Percentiles rank a stretch among this genome's conserved stretches.
These are phyloP conservation scores for Sinopyrophorus schimmeli DNA, from an alignment of 2,888 invertebrate species.

Conservation along the genomic window DNA sequence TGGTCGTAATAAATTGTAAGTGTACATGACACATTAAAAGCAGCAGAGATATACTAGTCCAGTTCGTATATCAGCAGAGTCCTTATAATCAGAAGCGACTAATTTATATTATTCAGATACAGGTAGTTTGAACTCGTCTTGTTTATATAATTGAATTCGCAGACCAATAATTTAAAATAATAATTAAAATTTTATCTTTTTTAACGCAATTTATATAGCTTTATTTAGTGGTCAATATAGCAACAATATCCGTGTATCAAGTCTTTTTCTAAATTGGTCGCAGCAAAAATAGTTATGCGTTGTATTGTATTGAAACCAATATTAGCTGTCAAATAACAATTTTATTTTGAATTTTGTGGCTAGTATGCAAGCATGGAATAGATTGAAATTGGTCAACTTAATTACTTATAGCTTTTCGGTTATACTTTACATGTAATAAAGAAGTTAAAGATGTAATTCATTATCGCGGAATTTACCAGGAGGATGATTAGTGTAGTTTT, in stretches of 20 bases:
- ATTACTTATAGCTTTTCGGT: constrained; percentile 36
- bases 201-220: too few relatives aligned
- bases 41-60: constrained; percentile 44
- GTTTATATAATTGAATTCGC: too few relatives aligned
- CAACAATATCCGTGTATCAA: too few relatives aligned
- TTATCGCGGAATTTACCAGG: too few relatives aligned
- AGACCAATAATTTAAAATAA: too few relatives aligned
- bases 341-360: constrained; percentile 32
- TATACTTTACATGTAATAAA: constrained; percentile 20
- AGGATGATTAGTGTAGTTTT: too few relatives aligned
- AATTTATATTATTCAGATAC: constrained; percentile 44
- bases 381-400: constrained; percentile 37
- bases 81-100: constrained; percentile 46
- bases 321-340: constrained; percentile 32
- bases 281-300: too few relatives aligned
- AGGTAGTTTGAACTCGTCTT: constrained; percentile 17
- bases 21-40: constrained; percentile 51
- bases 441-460: too few relatives aligned
- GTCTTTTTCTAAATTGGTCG: too few relatives aligned
- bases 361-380: constrained; percentile 26
- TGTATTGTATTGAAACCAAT: constrained; percentile 15
- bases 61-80: constrained; percentile 40
- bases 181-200: too few relatives aligned
- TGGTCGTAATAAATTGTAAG: constrained; percentile 48
- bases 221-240: too few relatives aligned